A percentile compares a stretch with the other conserved stretches of the same genome.
phyloP scores from a whole-genome alignment of 2,113 vertebrate genomes.

The Festucalex cinctus region DNA sequence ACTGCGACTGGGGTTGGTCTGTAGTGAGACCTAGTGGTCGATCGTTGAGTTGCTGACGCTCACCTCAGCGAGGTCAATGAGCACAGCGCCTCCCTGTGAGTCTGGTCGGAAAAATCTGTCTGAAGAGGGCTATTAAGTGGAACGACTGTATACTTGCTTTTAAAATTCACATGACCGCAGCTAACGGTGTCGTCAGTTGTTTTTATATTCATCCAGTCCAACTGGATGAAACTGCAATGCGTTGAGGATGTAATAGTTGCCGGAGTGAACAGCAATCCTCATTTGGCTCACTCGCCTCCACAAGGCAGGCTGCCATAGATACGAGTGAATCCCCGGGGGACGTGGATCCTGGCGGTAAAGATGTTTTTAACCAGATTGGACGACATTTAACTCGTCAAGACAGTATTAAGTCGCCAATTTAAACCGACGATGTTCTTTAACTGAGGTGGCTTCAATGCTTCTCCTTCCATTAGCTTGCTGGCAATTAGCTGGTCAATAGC shows the following conservation, averaged over 20 bases:
- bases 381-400: neutral
- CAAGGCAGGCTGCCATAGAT: neutral
- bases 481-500: constrained; percentile 22
- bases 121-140: constrained; percentile 19
- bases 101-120: constrained; percentile 56
- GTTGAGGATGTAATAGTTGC: neutral
- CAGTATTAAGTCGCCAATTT: neutral
- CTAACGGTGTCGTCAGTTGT: too few species aligned
- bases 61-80: constrained; percentile 28
- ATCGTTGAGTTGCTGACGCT: constrained; percentile 6
- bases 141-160: neutral
- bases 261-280: neutral
- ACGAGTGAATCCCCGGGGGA: neutral
- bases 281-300: neutral
- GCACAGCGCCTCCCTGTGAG: constrained; percentile 65
- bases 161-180: too few species aligned
- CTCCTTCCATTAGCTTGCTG: constrained; percentile 17
- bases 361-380: neutral
- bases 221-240: neutral
- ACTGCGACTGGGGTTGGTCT: neutral
- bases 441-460: neutral
- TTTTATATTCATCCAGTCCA: neutral
- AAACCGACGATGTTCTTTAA: neutral
- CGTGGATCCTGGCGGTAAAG: neutral
- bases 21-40: constrained; percentile 29